phyloP scores from a whole-genome alignment of 92 coral and sea anemone species.

The Actinernus sp. region DNA sequence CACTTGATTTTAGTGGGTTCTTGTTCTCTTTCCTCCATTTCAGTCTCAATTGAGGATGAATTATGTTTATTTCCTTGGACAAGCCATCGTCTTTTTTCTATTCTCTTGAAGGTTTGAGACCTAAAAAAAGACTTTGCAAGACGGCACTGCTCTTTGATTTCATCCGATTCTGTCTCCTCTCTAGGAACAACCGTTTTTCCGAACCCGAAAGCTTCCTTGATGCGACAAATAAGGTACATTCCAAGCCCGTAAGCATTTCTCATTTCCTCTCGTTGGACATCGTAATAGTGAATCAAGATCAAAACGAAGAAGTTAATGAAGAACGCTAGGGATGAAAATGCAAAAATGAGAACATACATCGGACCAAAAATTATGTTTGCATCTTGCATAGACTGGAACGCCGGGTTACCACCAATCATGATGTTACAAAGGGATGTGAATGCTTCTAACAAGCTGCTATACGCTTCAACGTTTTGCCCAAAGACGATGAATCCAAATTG shows the following conservation, averaged over 20 bases:
- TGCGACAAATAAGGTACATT: conserved; percentile 24
- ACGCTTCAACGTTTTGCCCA: conserved; percentile 16
- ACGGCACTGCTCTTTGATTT: conserved; percentile 16
- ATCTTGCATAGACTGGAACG: conserved; percentile 5
- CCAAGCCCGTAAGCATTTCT: conserved; percentile 34
- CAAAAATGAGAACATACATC: conserved; percentile 13
- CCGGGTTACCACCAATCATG: conserved; percentile 16
- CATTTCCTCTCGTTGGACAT: background rate
- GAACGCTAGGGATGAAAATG: conserved; percentile 19
- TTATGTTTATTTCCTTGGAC: no score
- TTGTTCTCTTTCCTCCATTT: no score
- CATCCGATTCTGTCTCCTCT: conserved; percentile 21
- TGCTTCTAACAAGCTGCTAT: conserved; percentile 5
- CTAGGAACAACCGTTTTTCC: conserved; percentile 30
- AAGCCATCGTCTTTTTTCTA: background rate
- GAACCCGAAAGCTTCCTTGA: conserved; percentile 34
- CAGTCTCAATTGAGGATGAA: no score
- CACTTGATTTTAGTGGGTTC: no score
- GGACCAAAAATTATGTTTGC: conserved; percentile 26
- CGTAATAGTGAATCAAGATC: conserved; percentile 47
- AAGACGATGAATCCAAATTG: conserved; percentile 56
- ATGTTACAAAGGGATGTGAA: conserved; percentile 22
- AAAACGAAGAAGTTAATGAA: conserved; percentile 48
- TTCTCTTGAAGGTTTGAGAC: conserved; percentile 1
- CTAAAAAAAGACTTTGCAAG: background rate